Percentiles rank a stretch among this genome's conserved stretches.
These are phyloP conservation scores for Oncorhynchus mykiss DNA, from an alignment of 2,113 vertebrate genomes.

Conservation along the genomic window DNA sequence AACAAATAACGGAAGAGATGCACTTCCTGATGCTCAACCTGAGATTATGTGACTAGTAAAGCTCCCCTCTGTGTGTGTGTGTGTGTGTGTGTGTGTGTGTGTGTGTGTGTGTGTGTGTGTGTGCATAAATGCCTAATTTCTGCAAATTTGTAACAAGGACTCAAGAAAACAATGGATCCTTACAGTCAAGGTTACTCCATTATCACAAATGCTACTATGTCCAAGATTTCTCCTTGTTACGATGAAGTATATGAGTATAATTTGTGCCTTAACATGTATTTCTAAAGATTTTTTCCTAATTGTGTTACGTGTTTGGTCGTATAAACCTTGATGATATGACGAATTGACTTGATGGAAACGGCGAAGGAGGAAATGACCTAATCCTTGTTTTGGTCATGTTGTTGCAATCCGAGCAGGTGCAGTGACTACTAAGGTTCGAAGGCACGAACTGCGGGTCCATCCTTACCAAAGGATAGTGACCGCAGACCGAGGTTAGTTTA, in stretches of 20 bases:
- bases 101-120: constrained; percentile 64
- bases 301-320: constrained; percentile 77
- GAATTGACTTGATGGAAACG: constrained; percentile 70
- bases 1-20: constrained; percentile 65
- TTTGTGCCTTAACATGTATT: constrained; percentile 90
- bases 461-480: constrained; percentile 96
- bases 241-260: constrained; percentile 68
- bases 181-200: constrained; percentile 79
- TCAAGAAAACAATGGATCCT: constrained; percentile 71
- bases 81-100: constrained; percentile 70
- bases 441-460: constrained; percentile 93
- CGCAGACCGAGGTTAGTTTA: constrained; percentile 96
- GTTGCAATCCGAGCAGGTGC: constrained; percentile 94
- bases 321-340: not conserved
- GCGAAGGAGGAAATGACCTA: constrained; percentile 66
- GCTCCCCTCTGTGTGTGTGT: constrained; percentile 68
- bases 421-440: constrained; percentile 94
- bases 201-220: constrained; percentile 78
- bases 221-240: constrained; percentile 76
- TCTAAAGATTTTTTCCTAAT: constrained; percentile 66
- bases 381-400: constrained; percentile 88
- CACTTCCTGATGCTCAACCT: constrained; percentile 75
- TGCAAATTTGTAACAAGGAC: constrained; percentile 77
- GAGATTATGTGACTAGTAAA: constrained; percentile 91
- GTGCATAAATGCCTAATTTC: constrained; percentile 77